These are phyloP conservation scores for Steatornis caripensis DNA, from an alignment of 2,113 vertebrate genomes.

Conservation along the genomic window DNA sequence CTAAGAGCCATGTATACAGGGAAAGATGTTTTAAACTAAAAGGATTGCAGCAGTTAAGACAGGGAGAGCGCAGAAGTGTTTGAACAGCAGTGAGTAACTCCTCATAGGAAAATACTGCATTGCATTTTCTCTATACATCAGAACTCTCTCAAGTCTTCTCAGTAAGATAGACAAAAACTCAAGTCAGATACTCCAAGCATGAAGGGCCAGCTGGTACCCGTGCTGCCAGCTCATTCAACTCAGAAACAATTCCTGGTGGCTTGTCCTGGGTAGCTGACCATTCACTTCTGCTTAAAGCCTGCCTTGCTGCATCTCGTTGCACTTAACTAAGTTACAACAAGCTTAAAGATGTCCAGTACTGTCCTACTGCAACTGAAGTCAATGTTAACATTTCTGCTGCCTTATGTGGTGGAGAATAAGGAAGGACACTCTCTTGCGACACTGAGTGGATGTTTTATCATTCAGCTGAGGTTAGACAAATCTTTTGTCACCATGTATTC, in stretches of 20 bases:
- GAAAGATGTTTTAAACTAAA: background rate
- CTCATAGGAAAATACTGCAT: background rate
- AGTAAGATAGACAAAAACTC: background rate
- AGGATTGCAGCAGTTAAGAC: background rate
- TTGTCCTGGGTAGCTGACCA: background rate
- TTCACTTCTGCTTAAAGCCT: background rate
- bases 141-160: background rate
- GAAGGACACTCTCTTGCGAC: background rate
- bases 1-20: background rate
- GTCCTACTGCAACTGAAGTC: background rate
- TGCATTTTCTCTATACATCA: background rate
- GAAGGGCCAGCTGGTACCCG: too few relatives aligned
- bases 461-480: background rate
- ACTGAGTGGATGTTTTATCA: background rate
- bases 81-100: background rate
- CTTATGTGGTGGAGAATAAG: background rate
- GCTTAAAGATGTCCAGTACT: background rate
- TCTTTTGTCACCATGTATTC: background rate
- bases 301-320: background rate
- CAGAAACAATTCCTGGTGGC: background rate
- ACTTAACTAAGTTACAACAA: background rate
- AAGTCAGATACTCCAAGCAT: fast-evolving
- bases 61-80: background rate
- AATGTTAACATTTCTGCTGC: background rate
- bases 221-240: background rate